Evolutionary conservation across 2,113 vertebrate species (phyloP), one percentile per base, ranked within the genome.

Genomic region (Entomyzon cyanotis): DNA sequence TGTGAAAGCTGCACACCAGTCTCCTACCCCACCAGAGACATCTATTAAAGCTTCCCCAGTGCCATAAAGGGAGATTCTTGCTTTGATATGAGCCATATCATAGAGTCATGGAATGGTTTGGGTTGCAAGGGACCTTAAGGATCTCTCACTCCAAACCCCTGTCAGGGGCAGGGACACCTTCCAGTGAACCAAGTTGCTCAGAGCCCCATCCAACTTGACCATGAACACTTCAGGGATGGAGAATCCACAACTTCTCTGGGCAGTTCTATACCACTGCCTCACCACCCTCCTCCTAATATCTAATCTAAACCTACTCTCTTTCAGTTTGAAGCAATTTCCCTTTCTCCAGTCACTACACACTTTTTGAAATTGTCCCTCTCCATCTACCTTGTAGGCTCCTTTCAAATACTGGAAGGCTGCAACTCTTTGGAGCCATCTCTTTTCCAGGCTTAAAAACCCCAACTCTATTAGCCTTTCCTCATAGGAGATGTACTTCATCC

Each of bases 401-500:
- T 68, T 53, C 20, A 30, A n/a, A 22, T n/a, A 15, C 39, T 25
- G 28, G 24, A 41, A 59, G 9, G 16, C 20, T 16, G 17, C 11
- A 68, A 30, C n/a, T 75, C 39, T 67, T 67, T 21, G 3, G 7
- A 75, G 19, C 4, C 5, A 35, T 81, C 18, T 46, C 44, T 67
- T 37, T 25, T 52, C 15, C 23, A 52, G 23, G 7, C 16, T 74
- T 33, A 89, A 33, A 13, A 67, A n/a, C 10, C 10, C 12, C 28
- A n/a, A 7, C 20, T 67, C 19, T 8, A 25, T 37, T 46, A 50
- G 46, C 17, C n/a, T n/a, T 30, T 67, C 28, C 28, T 67, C 20
- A 20, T 1, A 60, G 0, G 1, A 67, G 28, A 74, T 46, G 0
- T 53, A 0, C 3, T 75, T 22, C 37, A 65, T 7, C 33, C 9